phyloP scores from a whole-genome alignment of 1,140 invertebrate species.

The Lordiphosa stackelbergi region DNA sequence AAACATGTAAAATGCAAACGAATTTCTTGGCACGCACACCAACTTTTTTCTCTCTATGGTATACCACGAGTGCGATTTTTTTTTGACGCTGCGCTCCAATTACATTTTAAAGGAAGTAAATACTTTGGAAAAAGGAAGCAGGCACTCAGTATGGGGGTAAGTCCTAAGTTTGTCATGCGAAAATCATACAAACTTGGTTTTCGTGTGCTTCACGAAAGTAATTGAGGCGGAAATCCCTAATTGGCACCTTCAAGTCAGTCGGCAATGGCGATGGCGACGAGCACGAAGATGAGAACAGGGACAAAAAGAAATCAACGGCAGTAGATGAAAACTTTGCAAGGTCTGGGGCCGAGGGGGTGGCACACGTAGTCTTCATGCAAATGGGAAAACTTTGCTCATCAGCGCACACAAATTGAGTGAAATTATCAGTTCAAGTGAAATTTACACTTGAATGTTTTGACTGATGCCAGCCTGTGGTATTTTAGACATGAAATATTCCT shows the following conservation, averaged over 20 bases:
- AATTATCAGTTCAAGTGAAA: constrained; percentile 76
- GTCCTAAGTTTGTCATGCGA: constrained; percentile 72
- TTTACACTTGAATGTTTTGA: constrained; percentile 68
- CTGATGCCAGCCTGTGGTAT: constrained; percentile 18
- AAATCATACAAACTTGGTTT: constrained; percentile 74
- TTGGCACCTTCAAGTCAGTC: constrained; percentile 67
- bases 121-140: constrained; percentile 42
- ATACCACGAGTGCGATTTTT: constrained; percentile 1
- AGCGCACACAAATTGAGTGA: constrained; percentile 74
- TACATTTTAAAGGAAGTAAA: constrained; percentile 47
- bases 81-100: constrained; percentile 30
- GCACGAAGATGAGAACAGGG: background rate
- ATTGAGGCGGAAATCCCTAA: constrained; percentile 75
- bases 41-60: constrained; percentile 10
- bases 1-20: constrained; percentile 63
- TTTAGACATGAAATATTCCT: background rate
- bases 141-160: constrained; percentile 37
- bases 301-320: constrained; percentile 29
- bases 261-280: constrained; percentile 11
- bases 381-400: constrained; percentile 75
- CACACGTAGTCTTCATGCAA: constrained; percentile 67
- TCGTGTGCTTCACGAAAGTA: constrained; percentile 70
- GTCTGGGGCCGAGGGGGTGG: constrained; percentile 6
- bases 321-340: constrained; percentile 42
- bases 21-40: constrained; percentile 54